Base-by-base conservation (phyloP, 2,888 invertebrate species). In the Drosophila merina region DNA sequence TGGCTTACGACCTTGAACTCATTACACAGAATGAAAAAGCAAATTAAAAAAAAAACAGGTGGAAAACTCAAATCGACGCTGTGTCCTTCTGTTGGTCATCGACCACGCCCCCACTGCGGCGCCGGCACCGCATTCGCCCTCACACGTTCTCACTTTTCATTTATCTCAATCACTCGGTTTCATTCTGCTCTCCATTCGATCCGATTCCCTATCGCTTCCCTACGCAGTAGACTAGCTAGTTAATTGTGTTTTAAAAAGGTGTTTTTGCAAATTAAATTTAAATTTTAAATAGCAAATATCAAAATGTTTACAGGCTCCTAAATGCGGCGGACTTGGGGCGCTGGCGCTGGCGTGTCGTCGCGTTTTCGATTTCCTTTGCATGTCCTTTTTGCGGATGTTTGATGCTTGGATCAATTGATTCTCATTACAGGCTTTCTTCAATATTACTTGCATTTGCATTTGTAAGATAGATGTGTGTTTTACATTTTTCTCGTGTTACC, bases 191-290 rank as follows among this genome's bases (percentile, higher is more conserved):
- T 28, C 68, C 49, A 44, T 71, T 75, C 56, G 56, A 60, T 40
- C 70, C 54, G 54, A 62, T 54, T 40, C 45, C 20, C 20, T 20
- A 20, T 2, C 1, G 2, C 20, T 20, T 2, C 63, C 63, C 38
- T 71, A 57, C 59, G 73, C 64, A 85, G 77, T 69, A 85, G 77
- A 77, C 88, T 83, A 87, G 86, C 74, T 79, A 78, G 62, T 56
- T 63, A 59, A 62, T 2, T 20, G 54, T 56, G 59, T 57, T 50
- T 45, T 42, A 26, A 49, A 36, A 20, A 20, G 20, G 20, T 20
- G 55, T 58, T 52, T 54, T 50, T 57, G 55, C 57, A 73, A 74
- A 62, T 45, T 40, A 72, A 47, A 69, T 58, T 52, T 63, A 69
- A 74, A 33, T 58, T 58, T 52, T 63, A 69, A 74, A 33, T 58